These are phyloP conservation scores for Pristiophorus japonicus DNA, from an alignment of 2,113 vertebrate genomes.

Conservation along the genomic window DNA sequence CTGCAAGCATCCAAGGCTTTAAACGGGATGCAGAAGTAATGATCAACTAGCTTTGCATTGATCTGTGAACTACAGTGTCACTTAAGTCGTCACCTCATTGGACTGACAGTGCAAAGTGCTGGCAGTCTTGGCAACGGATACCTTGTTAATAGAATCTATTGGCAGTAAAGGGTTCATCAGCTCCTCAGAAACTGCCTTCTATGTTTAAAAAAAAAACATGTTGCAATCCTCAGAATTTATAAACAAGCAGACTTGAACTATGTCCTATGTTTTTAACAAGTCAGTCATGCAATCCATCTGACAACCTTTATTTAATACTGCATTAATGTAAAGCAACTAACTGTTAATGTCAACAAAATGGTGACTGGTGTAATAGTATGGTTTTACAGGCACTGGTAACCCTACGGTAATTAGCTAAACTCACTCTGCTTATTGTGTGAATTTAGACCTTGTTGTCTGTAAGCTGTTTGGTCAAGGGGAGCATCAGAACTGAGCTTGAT, in stretches of 20 bases:
- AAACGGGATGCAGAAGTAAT: not conserved
- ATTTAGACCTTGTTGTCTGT: not conserved
- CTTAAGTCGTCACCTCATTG: constrained; percentile 19
- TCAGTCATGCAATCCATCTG: not conserved
- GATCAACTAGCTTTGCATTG: not conserved
- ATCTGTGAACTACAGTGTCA: constrained; percentile 24
- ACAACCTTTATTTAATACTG: not conserved
- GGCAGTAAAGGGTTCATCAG: not conserved
- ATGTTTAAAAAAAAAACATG: not conserved
- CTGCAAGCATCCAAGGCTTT: not conserved
- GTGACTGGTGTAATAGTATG: not conserved
- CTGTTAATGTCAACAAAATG: not conserved
- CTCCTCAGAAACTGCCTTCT: constrained; percentile 18
- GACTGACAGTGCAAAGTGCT: not conserved
- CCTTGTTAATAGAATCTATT: constrained; percentile 23
- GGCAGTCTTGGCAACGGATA: not conserved
- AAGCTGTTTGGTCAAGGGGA: not conserved
- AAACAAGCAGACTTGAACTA: constrained; percentile 1
- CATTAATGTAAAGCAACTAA: not conserved
- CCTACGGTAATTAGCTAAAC: not conserved
- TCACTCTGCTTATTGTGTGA: not conserved
- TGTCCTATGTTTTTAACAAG: not conserved
- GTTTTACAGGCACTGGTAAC: not conserved
- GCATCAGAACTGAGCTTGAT: not conserved
- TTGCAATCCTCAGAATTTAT: not conserved